Conservation (phyloP, 2,888 invertebrate genomes). For the Ecdyonurus torrentis region DNA sequence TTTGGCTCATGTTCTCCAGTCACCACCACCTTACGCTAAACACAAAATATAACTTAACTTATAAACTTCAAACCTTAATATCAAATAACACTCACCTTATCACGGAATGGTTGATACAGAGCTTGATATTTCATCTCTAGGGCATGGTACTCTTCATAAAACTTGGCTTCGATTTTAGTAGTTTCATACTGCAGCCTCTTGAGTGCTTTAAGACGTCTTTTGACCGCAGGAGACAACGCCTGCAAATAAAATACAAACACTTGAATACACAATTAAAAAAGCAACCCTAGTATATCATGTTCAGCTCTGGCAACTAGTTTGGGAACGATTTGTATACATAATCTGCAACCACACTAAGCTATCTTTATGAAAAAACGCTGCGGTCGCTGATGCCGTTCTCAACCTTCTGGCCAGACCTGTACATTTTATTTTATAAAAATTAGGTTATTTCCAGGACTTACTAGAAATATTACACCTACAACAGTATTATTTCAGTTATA, state of each 20-base stretch:
- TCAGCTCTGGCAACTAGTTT: too few relatives aligned
- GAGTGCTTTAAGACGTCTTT: conserved; percentile 64
- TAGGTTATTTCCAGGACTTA: too few relatives aligned
- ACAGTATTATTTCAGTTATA: too few relatives aligned
- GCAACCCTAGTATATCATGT: too few relatives aligned
- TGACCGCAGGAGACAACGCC: conserved; percentile 54
- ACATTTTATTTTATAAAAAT: too few relatives aligned
- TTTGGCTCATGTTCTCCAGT: conserved; percentile 71
- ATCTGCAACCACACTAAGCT: too few relatives aligned
- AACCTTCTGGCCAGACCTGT: too few relatives aligned
- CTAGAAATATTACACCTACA: too few relatives aligned
- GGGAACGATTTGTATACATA: too few relatives aligned
- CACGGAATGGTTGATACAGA: conserved; percentile 58
- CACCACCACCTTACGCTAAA: conserved; percentile 14
- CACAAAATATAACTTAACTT: conserved; percentile 15
- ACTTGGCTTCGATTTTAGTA: conserved; percentile 75
- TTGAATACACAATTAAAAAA: too few relatives aligned
- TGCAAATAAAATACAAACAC: conserved; percentile 16
- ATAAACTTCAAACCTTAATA: not conserved
- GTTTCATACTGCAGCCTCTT: conserved; percentile 74
- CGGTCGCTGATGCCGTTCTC: too few relatives aligned
- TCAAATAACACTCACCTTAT: conserved; percentile 47
- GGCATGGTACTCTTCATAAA: conserved; percentile 85
- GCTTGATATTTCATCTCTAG: conserved; percentile 83
- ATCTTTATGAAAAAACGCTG: too few relatives aligned